Conservation (phyloP, 2,888 invertebrate species). For the Euclidia mi region DNA sequence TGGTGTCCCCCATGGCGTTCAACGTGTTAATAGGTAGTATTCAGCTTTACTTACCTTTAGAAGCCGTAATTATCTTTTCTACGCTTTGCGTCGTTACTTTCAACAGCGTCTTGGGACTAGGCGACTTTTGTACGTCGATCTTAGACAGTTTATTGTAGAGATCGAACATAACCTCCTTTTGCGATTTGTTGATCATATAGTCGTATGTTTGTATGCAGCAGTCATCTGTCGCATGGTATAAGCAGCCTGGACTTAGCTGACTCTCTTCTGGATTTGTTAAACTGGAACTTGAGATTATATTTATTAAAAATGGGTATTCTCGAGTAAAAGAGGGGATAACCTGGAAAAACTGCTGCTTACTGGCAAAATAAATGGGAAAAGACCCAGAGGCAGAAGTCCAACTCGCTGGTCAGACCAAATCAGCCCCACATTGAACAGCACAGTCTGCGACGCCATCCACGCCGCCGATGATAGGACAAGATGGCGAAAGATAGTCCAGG, state of each 20-base stretch:
- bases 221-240: slow-evolving; percentile 80
- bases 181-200: slow-evolving; percentile 86
- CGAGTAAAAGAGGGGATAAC: too few species aligned
- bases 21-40: too few species aligned
- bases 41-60: slow-evolving; percentile 73
- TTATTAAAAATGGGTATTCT: too few species aligned
- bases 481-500: too few species aligned
- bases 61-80: slow-evolving; percentile 81
- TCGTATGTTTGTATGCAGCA: slow-evolving; percentile 80
- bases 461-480: too few species aligned
- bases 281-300: slow-evolving; percentile 55
- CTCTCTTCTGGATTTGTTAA: slow-evolving; percentile 74
- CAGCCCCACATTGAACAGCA: too few species aligned
- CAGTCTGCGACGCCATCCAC: too few species aligned
- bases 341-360: too few species aligned
- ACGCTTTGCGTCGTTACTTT: slow-evolving; percentile 86
- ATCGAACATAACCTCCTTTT: slow-evolving; percentile 87
- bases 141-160: slow-evolving; percentile 85
- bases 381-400: too few species aligned
- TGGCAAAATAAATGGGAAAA: too few species aligned
- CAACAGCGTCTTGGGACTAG: slow-evolving; percentile 77
- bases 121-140: slow-evolving; percentile 82
- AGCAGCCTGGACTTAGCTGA: slow-evolving; percentile 80
- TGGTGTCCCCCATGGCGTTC: too few species aligned
- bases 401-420: too few species aligned